phyloP scores from a whole-genome alignment of 2,113 vertebrate genomes.

The Oncorhynchus keta region DNA sequence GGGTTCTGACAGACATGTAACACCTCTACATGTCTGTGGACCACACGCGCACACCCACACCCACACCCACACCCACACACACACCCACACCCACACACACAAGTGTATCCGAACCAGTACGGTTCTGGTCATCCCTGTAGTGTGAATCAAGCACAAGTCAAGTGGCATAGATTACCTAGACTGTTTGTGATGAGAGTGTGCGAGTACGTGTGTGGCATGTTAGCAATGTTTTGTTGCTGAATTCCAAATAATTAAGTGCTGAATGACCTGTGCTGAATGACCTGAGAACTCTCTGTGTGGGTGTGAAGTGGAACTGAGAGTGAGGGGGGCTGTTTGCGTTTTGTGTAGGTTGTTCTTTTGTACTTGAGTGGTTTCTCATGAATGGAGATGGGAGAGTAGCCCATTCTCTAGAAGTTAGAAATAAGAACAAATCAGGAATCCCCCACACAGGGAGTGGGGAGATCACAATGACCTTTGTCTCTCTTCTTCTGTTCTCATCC shows the following conservation, averaged over 20 bases:
- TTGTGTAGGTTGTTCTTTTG: background rate
- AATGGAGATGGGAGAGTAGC: background rate
- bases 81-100: too few relatives aligned
- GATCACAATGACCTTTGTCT: background rate
- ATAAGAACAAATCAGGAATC: conserved; percentile 12
- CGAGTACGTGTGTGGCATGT: too few relatives aligned
- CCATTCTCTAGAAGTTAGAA: background rate
- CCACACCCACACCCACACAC: too few relatives aligned
- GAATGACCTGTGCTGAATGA: too few relatives aligned
- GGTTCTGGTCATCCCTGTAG: background rate
- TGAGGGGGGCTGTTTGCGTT: too few relatives aligned
- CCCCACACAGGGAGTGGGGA: conserved; percentile 20
- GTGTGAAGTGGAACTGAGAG: conserved; percentile 26
- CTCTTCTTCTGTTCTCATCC: conserved; percentile 24
- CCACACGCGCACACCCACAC: background rate
- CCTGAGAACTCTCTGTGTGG: background rate
- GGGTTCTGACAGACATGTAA: background rate
- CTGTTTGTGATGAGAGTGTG: too few relatives aligned
- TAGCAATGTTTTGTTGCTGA: too few relatives aligned
- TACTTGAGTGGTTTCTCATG: background rate
- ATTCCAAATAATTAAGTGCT: too few relatives aligned
- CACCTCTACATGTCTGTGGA: background rate
- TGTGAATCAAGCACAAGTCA: too few relatives aligned
- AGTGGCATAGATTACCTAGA: conserved; percentile 31
- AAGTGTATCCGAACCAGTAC: conserved; percentile 5